Conservation (phyloP, 2,797 vertebrate genomes). For the Sebastes matsubarae region DNA sequence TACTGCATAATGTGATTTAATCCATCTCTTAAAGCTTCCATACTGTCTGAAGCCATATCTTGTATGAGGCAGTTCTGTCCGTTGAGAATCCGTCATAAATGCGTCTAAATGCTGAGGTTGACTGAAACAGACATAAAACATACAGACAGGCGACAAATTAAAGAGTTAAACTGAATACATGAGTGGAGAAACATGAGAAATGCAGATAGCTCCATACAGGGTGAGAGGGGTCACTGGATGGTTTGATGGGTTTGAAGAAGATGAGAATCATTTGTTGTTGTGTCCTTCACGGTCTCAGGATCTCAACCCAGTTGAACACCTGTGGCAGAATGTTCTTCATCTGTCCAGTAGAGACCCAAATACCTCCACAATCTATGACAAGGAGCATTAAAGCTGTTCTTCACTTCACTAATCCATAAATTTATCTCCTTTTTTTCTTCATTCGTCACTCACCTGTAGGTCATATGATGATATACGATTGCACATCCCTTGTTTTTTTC, state of each 20-base stretch:
- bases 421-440: background rate
- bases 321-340: background rate
- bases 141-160: background rate
- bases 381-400: background rate
- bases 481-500: too few relatives aligned
- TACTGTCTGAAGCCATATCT: background rate
- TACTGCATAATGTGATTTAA: background rate
- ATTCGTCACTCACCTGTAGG: background rate
- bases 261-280: too few relatives aligned
- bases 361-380: background rate
- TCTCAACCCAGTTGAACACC: background rate
- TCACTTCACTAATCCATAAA: background rate
- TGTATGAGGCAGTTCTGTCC: background rate
- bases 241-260: background rate
- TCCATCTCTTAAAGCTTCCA: background rate
- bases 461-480: background rate
- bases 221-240: background rate
- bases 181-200: background rate
- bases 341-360: background rate
- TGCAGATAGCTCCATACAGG: background rate
- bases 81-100: background rate
- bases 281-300: background rate
- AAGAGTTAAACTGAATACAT: background rate
- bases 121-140: background rate
- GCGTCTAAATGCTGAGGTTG: background rate